Conservation (phyloP, 35 echinoderm and acorn worm species). For the Acanthaster planci region DNA sequence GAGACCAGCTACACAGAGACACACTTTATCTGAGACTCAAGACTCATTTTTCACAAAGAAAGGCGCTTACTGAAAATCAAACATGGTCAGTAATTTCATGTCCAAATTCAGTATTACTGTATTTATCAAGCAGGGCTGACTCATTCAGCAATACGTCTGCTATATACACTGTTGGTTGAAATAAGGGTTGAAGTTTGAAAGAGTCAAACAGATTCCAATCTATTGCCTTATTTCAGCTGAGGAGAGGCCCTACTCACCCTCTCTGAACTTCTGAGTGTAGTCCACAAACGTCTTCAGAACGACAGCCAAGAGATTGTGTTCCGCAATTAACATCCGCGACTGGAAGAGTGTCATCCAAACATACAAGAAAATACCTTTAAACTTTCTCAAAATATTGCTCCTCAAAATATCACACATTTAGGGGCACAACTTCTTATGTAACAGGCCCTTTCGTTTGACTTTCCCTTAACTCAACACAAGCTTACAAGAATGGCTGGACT, state of each 20-base stretch:
- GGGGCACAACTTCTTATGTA: neutral
- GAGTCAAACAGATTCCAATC: too few species aligned
- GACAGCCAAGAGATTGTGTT: conserved; percentile 59
- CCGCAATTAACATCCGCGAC: conserved; percentile 75
- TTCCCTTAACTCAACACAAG: neutral
- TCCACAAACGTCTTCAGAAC: conserved; percentile 65
- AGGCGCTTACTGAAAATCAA: too few species aligned
- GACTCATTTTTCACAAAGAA: too few species aligned
- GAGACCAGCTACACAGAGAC: too few species aligned
- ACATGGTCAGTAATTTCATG: too few species aligned
- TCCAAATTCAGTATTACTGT: too few species aligned
- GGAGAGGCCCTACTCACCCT: conserved; percentile 36
- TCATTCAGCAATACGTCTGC: too few species aligned
- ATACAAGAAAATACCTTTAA: neutral
- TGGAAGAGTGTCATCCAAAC: conserved; percentile 39
- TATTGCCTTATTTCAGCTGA: too few species aligned
- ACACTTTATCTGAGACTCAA: too few species aligned
- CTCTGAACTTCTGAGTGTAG: conserved; percentile 54
- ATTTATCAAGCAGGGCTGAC: too few species aligned
- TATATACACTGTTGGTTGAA: too few species aligned
- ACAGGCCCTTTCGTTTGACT: neutral
- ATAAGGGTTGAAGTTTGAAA: too few species aligned
- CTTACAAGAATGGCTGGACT: neutral
- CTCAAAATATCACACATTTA: neutral
- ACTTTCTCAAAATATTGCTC: neutral